phyloP scores from a whole-genome alignment of 2,113 vertebrate genomes.

The Pachypanchax playfairii region DNA sequence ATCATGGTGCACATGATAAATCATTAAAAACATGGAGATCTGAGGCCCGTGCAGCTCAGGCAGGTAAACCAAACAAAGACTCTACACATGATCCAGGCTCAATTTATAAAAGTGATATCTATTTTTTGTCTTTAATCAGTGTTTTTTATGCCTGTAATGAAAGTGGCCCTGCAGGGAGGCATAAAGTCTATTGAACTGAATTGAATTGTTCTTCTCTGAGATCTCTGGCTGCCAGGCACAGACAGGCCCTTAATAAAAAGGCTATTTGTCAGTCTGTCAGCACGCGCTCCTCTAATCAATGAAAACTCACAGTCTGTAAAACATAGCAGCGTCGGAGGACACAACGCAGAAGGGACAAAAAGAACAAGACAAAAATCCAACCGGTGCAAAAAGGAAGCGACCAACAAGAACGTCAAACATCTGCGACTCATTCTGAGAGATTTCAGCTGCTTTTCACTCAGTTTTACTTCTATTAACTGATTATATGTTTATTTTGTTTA shows the following conservation, averaged over 20 bases:
- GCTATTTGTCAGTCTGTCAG: conserved; percentile 73
- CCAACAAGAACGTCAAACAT: not conserved
- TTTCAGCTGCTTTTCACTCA: too few relatives aligned
- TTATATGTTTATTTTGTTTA: too few relatives aligned
- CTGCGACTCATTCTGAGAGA: too few relatives aligned
- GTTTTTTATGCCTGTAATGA: conserved; percentile 67
- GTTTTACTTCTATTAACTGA: too few relatives aligned
- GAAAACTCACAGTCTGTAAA: conserved; percentile 47
- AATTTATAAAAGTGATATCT: conserved; percentile 37
- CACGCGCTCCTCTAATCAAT: conserved; percentile 62
- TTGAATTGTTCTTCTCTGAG: conserved; percentile 65
- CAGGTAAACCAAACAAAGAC: conserved; percentile 20
- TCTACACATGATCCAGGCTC: not conserved
- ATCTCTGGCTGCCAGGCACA: conserved; percentile 67
- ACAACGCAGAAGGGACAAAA: conserved; percentile 2
- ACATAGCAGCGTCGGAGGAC: conserved; percentile 26
- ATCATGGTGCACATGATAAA: not conserved
- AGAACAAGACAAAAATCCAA: not conserved
- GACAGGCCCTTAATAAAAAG: conserved; percentile 71
- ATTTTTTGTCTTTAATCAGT: conserved; percentile 64
- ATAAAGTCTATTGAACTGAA: conserved; percentile 59
- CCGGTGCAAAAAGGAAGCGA: not conserved
- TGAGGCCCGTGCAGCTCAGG: not conserved
- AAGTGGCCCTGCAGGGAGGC: conserved; percentile 63
- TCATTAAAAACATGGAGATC: not conserved